phyloP scores from a whole-genome alignment of 2,888 invertebrate genomes.

The Ischnus inquisitorius region DNA sequence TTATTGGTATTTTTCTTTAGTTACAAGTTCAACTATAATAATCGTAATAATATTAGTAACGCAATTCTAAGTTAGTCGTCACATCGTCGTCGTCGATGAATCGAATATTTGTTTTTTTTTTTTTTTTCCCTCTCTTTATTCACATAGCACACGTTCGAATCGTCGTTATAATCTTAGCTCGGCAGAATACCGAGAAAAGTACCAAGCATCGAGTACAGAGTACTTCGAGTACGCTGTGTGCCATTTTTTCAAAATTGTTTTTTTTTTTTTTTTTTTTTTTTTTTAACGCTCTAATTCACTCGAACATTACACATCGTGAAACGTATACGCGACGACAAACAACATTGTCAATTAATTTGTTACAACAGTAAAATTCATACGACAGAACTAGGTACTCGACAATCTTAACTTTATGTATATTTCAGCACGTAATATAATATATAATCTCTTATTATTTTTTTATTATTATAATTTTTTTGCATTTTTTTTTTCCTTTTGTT shows the following conservation, averaged over 20 bases:
- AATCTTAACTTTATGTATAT: constrained; percentile 67
- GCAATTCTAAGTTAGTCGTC: constrained; percentile 35
- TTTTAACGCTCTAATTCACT: constrained; percentile 24
- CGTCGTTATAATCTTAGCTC: constrained; percentile 41
- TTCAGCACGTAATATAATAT: constrained; percentile 58
- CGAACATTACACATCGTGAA: constrained; percentile 70
- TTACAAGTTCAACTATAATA: constrained; percentile 52
- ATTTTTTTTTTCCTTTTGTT: constrained; percentile 32
- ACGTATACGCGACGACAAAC: constrained; percentile 65
- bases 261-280: no score
- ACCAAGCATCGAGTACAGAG: no score
- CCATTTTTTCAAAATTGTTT: constrained; percentile 43
- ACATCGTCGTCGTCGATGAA: constrained; percentile 40
- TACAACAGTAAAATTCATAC: constrained; percentile 71
- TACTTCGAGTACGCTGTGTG: no score
- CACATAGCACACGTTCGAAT: constrained; percentile 45
- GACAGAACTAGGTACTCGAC: constrained; percentile 68
- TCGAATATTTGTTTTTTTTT: constrained; percentile 5
- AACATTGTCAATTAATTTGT: constrained; percentile 44
- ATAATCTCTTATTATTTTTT: no score
- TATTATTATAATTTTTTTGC: no score
- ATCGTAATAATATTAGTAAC: constrained; percentile 48
- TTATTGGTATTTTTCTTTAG: constrained; percentile 27
- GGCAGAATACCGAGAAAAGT: no score
- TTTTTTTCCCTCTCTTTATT: constrained; percentile 1